phyloP scores from a whole-genome alignment of 2,888 invertebrate species.

The Xylocampa areola region DNA sequence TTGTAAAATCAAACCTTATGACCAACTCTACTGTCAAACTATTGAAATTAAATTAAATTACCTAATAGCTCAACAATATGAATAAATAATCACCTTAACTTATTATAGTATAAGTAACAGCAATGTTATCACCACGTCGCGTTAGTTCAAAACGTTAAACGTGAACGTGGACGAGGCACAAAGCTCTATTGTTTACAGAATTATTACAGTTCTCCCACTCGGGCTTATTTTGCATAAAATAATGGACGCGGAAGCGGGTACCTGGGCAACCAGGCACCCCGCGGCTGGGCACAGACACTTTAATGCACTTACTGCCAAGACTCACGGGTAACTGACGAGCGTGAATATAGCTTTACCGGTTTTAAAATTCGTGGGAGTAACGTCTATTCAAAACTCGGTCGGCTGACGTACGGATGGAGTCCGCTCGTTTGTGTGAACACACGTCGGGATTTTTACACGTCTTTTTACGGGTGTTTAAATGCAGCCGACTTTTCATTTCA shows the following conservation, averaged over 20 bases:
- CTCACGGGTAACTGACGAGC: constrained; percentile 69
- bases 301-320: constrained; percentile 78
- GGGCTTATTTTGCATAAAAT: constrained; percentile 83
- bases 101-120: constrained; percentile 37
- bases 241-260: constrained; percentile 72
- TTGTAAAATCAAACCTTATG: too few relatives aligned
- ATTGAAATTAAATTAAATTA: too few relatives aligned
- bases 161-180: constrained; percentile 65
- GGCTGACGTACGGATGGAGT: constrained; percentile 58
- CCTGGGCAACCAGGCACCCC: constrained; percentile 62
- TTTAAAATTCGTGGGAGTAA: constrained; percentile 68
- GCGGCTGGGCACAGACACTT: constrained; percentile 69
- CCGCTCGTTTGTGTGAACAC: constrained; percentile 58
- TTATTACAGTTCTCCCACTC: constrained; percentile 74
- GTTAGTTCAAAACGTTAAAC: constrained; percentile 58
- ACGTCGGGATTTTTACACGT: constrained; percentile 55
- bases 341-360: constrained; percentile 66
- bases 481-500: constrained; percentile 9
- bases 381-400: constrained; percentile 65
- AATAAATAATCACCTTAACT: too few relatives aligned
- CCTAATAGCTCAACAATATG: too few relatives aligned
- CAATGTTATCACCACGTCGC: constrained; percentile 53
- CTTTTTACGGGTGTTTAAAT: constrained; percentile 52
- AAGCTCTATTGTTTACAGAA: constrained; percentile 78
- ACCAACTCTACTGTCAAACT: too few relatives aligned